A percentile compares a stretch with the other conserved stretches of the same genome.
Evolutionary conservation across 2,888 invertebrate species (phyloP).

Genomic region (Synanthedon myopaeformis): DNA sequence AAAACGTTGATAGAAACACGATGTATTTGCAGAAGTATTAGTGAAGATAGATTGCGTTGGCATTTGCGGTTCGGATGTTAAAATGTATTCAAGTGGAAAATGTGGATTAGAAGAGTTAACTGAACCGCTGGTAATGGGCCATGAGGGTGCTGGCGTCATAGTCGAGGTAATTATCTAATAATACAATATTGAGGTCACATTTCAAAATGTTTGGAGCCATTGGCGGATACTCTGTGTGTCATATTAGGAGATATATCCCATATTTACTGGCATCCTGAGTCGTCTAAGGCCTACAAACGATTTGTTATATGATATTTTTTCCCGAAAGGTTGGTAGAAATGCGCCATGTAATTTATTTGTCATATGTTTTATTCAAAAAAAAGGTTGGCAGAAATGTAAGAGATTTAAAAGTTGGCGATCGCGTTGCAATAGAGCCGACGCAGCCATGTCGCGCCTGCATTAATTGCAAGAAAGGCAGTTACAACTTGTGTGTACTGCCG

Average conservation of each 20-base stretch:
- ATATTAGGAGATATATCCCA: no score
- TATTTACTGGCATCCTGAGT: no score
- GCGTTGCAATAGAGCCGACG: conserved; percentile 95
- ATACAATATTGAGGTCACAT: no score
- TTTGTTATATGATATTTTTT: no score
- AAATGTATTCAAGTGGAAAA: conserved; percentile 82
- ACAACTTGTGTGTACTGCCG: conserved; percentile 90
- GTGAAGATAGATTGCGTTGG: conserved; percentile 89
- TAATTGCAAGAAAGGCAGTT: conserved; percentile 85
- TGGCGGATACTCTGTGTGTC: no score
- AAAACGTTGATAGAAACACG: neutral
- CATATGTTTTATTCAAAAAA: neutral
- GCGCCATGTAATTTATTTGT: conserved; percentile 20
- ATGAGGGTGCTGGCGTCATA: conserved; percentile 87
- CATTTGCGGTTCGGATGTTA: conserved; percentile 95
- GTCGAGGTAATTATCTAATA: conserved; percentile 60
- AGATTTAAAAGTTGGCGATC: conserved; percentile 79
- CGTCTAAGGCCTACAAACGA: no score
- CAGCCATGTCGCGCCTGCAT: conserved; percentile 86
- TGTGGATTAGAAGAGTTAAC: conserved; percentile 86
- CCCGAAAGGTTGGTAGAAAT: conserved; percentile 39
- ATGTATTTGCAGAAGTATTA: conserved; percentile 77
- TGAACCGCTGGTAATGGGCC: conserved; percentile 90
- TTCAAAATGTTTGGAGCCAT: no score
- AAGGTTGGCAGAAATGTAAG: conserved; percentile 68